These are phyloP conservation scores for Phoxinus dragarum DNA, from an alignment of 2,797 vertebrate genomes.

Conservation along the genomic window DNA sequence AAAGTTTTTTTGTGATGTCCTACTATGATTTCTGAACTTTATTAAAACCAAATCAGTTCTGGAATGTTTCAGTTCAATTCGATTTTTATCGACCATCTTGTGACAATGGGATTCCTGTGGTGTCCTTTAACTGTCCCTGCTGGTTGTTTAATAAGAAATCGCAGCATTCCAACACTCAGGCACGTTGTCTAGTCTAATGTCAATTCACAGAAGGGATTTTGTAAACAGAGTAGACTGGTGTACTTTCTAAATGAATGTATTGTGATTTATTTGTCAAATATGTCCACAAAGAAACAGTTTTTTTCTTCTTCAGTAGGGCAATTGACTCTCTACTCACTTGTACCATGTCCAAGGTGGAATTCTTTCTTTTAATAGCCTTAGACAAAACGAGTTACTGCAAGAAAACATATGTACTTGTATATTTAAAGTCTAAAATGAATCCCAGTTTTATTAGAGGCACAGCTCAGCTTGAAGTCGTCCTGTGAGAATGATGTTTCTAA, in stretches of 20 bases:
- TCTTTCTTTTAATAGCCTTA: slow-evolving; percentile 10
- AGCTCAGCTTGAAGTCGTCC: background rate
- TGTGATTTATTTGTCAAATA: slow-evolving; percentile 19
- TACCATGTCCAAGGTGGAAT: background rate
- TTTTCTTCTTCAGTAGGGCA: slow-evolving; percentile 4
- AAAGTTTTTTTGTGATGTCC: background rate
- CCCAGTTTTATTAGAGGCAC: background rate
- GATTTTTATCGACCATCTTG: background rate
- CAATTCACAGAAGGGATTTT: slow-evolving; percentile 10
- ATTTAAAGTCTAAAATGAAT: slow-evolving; percentile 11
- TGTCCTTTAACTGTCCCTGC: background rate
- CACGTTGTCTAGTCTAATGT: slow-evolving; percentile 1
- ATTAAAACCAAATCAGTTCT: background rate
- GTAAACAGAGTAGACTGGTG: slow-evolving; percentile 3
- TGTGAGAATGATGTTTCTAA: slow-evolving; percentile 15
- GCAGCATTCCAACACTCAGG: background rate
- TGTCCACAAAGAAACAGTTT: background rate
- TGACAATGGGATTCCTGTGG: background rate
- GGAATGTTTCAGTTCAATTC: slow-evolving; percentile 8
- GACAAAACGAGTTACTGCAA: slow-evolving; percentile 10
- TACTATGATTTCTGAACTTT: background rate
- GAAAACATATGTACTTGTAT: background rate
- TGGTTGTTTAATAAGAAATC: slow-evolving; percentile 14
- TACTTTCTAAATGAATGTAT: background rate
- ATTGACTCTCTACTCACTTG: slow-evolving; percentile 4